Percentiles rank a stretch among this genome's conserved stretches.
These are phyloP conservation scores for Drosophila obscura DNA, from an alignment of 1,140 invertebrate genomes.

Conservation along the genomic window DNA sequence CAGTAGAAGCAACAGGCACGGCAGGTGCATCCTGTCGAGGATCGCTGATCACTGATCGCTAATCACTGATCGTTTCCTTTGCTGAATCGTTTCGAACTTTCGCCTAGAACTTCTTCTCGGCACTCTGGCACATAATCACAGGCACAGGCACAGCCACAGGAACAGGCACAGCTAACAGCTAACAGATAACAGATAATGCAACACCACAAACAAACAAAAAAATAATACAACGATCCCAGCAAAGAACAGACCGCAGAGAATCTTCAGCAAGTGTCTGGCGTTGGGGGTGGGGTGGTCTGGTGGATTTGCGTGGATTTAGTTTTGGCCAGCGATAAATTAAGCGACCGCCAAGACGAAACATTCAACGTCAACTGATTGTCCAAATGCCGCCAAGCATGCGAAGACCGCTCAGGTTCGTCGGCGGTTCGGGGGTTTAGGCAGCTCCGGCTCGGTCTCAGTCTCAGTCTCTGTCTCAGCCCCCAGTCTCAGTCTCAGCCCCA, in stretches of 20 bases:
- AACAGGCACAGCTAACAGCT: not conserved
- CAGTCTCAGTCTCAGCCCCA: not conserved
- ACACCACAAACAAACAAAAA: constrained; percentile 15
- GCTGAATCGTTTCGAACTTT: not conserved
- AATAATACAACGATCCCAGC: not conserved
- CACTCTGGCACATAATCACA: constrained; percentile 41
- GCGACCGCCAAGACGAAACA: constrained; percentile 79
- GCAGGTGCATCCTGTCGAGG: constrained; percentile 17
- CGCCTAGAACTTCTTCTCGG: not conserved
- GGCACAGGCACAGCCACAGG: not conserved
- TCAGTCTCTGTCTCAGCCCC: not conserved
- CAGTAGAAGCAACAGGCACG: constrained; percentile 7
- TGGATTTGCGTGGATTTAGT: too few species aligned
- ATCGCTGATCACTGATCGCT: too few species aligned
- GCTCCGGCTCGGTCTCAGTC: constrained; percentile 15
- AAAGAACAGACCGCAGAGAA: constrained; percentile 2
- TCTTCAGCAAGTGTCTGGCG: not conserved
- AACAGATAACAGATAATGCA: not conserved
- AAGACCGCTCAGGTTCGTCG: constrained; percentile 66
- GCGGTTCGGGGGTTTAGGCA: constrained; percentile 16
- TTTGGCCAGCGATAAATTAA: constrained; percentile 51
- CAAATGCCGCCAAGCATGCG: constrained; percentile 71
- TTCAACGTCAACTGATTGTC: constrained; percentile 82
- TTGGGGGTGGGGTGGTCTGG: too few species aligned
- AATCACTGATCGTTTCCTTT: not conserved